A percentile compares a stretch with the other conserved stretches of the same genome.
Conservation (phyloP, 2,888 invertebrate species). For the Drosophila engyochracea region DNA sequence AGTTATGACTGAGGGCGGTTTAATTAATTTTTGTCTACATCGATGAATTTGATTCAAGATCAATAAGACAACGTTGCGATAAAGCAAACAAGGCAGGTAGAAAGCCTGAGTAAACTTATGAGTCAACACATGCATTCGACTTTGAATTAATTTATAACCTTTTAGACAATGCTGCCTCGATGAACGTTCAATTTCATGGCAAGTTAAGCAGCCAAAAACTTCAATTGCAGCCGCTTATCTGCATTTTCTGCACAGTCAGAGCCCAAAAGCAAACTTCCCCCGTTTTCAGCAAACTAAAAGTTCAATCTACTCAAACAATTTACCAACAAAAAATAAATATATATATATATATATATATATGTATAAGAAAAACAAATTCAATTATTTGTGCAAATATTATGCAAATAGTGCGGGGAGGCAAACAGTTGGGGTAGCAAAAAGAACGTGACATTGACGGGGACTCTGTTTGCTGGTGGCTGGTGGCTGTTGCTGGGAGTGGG, state of each 20-base stretch:
- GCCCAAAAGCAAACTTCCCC: slow-evolving; percentile 34
- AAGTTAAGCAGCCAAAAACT: slow-evolving; percentile 69
- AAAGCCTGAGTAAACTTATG: neutral
- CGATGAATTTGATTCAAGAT: neutral
- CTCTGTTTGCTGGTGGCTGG: slow-evolving; percentile 13
- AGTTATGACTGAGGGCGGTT: neutral
- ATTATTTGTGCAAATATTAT: slow-evolving; percentile 84
- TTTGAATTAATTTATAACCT: slow-evolving; percentile 15
- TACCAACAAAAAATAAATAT: slow-evolving; percentile 11
- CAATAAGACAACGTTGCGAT: neutral
- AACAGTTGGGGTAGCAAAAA: slow-evolving; percentile 33
- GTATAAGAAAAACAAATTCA: slow-evolving; percentile 74
- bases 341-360: neutral
- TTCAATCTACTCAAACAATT: slow-evolving; percentile 41
- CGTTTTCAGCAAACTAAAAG: slow-evolving; percentile 27
- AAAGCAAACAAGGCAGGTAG: neutral
- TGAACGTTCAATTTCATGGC: slow-evolving; percentile 74
- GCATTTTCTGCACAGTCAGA: slow-evolving; percentile 61
- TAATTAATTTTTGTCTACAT: neutral
- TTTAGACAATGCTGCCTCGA: slow-evolving; percentile 35
- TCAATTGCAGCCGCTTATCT: slow-evolving; percentile 69
- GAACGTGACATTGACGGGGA: slow-evolving; percentile 65
- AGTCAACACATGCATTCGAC: slow-evolving; percentile 4
- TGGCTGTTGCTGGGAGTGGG: neutral
- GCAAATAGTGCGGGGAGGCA: slow-evolving; percentile 68